Conservation (phyloP, 1,140 invertebrate genomes). For the Zeugodacus cucurbitae region DNA sequence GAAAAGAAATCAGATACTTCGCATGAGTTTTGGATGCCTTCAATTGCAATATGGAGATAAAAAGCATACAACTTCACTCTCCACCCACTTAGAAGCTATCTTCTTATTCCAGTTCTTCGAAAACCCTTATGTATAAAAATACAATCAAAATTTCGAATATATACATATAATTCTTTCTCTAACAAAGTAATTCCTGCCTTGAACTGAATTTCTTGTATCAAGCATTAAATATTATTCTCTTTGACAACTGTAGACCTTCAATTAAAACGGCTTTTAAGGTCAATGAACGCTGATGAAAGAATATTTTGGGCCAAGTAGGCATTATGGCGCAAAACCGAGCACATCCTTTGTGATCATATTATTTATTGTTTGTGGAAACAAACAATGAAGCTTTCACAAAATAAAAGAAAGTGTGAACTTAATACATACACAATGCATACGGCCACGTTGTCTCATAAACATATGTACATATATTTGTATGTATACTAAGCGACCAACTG, state of each 20-base stretch:
- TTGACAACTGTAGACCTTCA: neutral
- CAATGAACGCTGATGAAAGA: neutral
- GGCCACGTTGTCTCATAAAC: neutral
- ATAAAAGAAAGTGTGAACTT: neutral
- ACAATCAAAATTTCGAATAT: no score
- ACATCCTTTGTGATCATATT: neutral
- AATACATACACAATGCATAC: neutral
- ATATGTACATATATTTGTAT: neutral
- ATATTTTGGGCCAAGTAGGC: slow-evolving; percentile 9
- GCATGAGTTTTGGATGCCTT: no score
- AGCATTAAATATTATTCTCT: neutral
- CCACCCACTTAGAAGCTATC: no score
- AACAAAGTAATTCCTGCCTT: neutral
- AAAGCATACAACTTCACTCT: no score
- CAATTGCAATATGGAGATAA: no score
- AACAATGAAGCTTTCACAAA: neutral
- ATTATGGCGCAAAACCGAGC: neutral
- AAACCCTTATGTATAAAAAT: no score
- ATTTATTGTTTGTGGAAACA: slow-evolving; percentile 30
- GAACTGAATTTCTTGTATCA: neutral
- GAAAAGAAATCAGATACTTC: no score
- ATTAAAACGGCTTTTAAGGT: neutral
- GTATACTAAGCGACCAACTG: no score
- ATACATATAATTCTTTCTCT: neutral
- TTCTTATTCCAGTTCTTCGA: no score